Conservation (phyloP, 2,888 invertebrate genomes). For the Thymelicus sylvestris region DNA sequence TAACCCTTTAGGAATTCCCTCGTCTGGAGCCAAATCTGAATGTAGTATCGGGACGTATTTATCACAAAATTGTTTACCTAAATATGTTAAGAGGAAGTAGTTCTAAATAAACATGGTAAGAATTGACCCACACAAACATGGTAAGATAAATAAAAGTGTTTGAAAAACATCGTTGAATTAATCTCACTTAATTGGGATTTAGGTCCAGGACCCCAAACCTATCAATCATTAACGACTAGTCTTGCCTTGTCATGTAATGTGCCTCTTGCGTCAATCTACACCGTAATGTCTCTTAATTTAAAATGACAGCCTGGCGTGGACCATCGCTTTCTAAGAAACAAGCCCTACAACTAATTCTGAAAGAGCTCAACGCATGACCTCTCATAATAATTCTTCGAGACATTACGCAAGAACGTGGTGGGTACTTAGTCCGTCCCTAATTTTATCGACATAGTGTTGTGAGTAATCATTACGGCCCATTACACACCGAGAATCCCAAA, state of each 20-base stretch:
- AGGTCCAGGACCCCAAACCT: no score
- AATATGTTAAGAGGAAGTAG: no score
- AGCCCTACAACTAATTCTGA: constrained; percentile 28
- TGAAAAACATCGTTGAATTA: no score
- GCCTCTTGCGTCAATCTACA: constrained; percentile 4
- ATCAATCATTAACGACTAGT: background rate
- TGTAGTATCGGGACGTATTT: no score
- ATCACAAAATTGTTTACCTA: no score
- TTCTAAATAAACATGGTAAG: no score
- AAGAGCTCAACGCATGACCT: constrained; percentile 20
- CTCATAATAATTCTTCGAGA: constrained; percentile 11
- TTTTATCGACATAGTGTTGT: constrained; percentile 66
- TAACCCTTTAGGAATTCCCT: no score
- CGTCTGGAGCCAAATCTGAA: no score
- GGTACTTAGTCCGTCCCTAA: constrained; percentile 51
- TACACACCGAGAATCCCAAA: constrained; percentile 58
- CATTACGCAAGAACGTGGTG: constrained; percentile 15
- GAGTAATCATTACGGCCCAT: constrained; percentile 66
- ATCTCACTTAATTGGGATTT: no score
- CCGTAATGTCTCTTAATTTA: constrained; percentile 22
- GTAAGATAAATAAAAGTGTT: no score
- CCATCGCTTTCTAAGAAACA: background rate
- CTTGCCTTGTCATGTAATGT: background rate
- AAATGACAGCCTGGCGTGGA: constrained; percentile 27
- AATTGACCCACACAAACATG: no score